Evolutionary conservation across 2,797 vertebrate species (phyloP), one percentile per base, ranked within the genome.

Genomic region (Hirundo rustica): DNA sequence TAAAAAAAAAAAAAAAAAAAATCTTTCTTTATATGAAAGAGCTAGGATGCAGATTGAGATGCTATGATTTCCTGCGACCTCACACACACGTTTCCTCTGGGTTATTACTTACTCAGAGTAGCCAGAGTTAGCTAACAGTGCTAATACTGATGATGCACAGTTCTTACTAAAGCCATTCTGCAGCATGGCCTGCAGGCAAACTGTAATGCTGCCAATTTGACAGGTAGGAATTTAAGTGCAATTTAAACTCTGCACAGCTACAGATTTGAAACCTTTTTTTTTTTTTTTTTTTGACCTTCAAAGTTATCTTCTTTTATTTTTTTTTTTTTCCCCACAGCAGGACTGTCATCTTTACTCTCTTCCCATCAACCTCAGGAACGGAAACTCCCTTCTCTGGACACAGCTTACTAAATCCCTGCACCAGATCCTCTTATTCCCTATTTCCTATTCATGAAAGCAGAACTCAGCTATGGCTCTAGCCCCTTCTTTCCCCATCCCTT

Each of bases 371-470:
- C 9, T 15, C 22, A 57, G 15, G 30, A 88, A 57, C 9, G 68
- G 47, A 61, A 27, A 3, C 1, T 9, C 12, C 19, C 9, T 57
- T 53, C 38, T 71, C 58, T 27, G 27, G 26, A 13, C n/a, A 44
- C 2, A 1, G 17, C 38, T 71, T 54, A 15, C 8, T 9, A 38
- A 18, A 15, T 65, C n/a, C 42, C 26, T 57, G 34, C 29, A 26
- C 68, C 44, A 74, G 27, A 65, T 13, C 8, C 7, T 45, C 27
- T 16, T 13, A 9, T 5, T 83, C 13, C 44, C n/a, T n/a, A n/a
- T n/a, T n/a, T n/a, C n/a, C n/a, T n/a, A n/a, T n/a, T n/a, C 2
- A 0, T 4, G 8, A 60, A 55, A 58, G 6, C 2, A 53, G 22
- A 65, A 45, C 13, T 77, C 36, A 30, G 29, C 40, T 16, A 48